A percentile compares a stretch with the other conserved stretches of the same genome.
Evolutionary conservation across 2,113 vertebrate genomes (phyloP).

Genomic region (Xiphophorus hellerii): DNA sequence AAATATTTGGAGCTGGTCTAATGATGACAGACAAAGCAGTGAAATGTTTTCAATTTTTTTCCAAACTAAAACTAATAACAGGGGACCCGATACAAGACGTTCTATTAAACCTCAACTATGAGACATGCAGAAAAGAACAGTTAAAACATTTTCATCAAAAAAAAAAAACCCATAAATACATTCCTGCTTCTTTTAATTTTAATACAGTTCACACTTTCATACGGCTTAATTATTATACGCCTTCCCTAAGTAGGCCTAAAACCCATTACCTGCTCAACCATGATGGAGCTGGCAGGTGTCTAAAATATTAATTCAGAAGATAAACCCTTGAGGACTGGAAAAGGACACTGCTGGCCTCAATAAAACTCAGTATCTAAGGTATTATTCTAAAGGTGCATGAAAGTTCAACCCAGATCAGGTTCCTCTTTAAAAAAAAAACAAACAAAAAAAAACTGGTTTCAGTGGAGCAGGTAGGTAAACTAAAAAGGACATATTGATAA

Average conservation of each 20-base stretch:
- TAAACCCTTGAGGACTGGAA: neutral
- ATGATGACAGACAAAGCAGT: neutral
- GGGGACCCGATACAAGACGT: neutral
- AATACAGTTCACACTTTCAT: neutral
- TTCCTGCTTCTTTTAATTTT: neutral
- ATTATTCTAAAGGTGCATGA: neutral
- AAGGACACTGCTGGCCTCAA: neutral
- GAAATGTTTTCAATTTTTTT: neutral
- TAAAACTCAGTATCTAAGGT: neutral
- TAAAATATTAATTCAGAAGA: neutral
- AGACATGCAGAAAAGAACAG: neutral
- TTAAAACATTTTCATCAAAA: neutral
- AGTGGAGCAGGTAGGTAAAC: neutral
- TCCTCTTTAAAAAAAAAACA: neutral
- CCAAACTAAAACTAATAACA: conserved; percentile 12
- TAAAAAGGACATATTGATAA: neutral
- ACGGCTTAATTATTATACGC: neutral
- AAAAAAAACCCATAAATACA: neutral
- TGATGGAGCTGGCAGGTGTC: too few relatives aligned
- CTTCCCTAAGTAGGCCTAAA: neutral
- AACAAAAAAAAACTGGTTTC: neutral
- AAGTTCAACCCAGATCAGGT: neutral
- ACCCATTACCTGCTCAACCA: too few relatives aligned
- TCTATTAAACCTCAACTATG: neutral
- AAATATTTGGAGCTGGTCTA: neutral